Conservation (phyloP, 2,113 vertebrate genomes). For the Bucco capensis region DNA sequence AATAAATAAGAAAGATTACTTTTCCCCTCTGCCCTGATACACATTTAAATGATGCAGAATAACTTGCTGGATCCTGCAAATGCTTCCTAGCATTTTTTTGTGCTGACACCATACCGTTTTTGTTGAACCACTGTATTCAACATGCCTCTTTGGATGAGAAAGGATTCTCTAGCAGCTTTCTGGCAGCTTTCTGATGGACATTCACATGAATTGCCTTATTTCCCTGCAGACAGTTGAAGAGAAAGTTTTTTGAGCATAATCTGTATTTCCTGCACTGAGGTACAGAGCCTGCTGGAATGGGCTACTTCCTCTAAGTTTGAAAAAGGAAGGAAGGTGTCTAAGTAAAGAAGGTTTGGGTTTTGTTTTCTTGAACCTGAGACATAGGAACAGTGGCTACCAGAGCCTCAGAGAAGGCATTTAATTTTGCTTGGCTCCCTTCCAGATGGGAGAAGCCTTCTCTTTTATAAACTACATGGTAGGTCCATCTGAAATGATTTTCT, state of each 20-base stretch:
- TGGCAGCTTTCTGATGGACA: neutral
- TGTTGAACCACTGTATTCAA: neutral
- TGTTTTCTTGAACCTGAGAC: neutral
- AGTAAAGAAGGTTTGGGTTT: neutral
- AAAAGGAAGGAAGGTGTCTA: neutral
- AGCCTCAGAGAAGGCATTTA: neutral
- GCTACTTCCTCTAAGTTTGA: neutral
- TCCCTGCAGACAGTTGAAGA: neutral
- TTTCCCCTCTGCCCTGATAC: fast-evolving
- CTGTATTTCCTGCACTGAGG: neutral
- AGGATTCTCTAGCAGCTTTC: neutral
- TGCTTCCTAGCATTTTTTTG: neutral
- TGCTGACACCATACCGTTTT: neutral
- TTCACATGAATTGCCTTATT: neutral
- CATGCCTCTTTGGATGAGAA: neutral
- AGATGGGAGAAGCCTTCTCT: neutral
- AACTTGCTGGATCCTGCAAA: neutral
- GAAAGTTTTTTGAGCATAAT: neutral
- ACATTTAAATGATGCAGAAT: neutral
- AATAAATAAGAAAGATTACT: neutral
- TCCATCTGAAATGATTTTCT: constrained; percentile 10
- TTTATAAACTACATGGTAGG: neutral
- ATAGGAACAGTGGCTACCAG: neutral
- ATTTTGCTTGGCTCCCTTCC: constrained; percentile 19
- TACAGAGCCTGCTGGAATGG: neutral